These are phyloP conservation scores for Microplitis mediator DNA, from an alignment of 1,140 invertebrate species.

Conservation along the genomic window DNA sequence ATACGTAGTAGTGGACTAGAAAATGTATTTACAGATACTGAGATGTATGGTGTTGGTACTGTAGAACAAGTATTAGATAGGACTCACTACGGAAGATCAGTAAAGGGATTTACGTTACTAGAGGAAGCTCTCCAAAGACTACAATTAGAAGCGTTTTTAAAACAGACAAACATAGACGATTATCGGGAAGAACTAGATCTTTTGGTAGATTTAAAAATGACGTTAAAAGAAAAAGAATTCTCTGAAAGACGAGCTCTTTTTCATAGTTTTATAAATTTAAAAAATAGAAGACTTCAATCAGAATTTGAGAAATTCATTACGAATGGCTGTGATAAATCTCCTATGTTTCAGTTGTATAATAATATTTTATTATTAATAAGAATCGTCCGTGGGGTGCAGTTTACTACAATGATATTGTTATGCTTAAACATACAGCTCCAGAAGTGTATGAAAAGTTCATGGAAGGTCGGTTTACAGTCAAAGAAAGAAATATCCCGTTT, in stretches of 20 bases:
- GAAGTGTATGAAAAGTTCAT: slow-evolving; percentile 18
- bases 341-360: background rate
- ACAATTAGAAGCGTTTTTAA: slow-evolving; percentile 20
- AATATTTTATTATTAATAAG: background rate
- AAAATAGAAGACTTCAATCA: background rate
- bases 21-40: background rate
- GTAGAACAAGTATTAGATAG: slow-evolving; percentile 19
- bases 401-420: slow-evolving; percentile 20
- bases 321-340: background rate
- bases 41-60: slow-evolving; percentile 8
- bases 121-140: slow-evolving; percentile 11
- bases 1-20: background rate
- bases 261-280: background rate
- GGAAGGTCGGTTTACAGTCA: background rate
- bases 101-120: slow-evolving; percentile 18
- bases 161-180: background rate
- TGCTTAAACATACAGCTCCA: background rate
- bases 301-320: background rate
- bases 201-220: background rate
- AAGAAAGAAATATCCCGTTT: slow-evolving; percentile 8
- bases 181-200: background rate
- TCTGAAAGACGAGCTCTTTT: no score
- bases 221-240: background rate
- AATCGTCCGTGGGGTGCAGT: background rate
- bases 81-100: slow-evolving; percentile 15